Evolutionary conservation across 1,140 invertebrate genomes (phyloP).

Genomic region (Saxidomus purpurata): DNA sequence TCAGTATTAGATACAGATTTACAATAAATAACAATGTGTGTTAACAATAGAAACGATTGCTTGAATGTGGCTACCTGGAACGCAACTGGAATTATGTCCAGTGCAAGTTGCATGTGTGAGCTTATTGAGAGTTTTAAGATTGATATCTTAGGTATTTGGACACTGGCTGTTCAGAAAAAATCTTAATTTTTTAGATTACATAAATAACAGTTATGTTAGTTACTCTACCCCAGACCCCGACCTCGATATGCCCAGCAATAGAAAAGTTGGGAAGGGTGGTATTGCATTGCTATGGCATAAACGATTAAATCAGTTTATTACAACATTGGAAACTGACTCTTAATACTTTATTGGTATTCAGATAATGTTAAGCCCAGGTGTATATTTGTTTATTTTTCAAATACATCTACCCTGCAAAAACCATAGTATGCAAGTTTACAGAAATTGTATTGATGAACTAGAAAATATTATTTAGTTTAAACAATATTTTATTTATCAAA

Average conservation of each 20-base stretch:
- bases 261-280: neutral
- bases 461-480: no score
- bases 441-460: no score
- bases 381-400: neutral
- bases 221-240: neutral
- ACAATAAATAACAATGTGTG: no score
- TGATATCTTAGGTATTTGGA: conserved; percentile 13
- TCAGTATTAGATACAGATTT: no score
- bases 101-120: conserved; percentile 7
- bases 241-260: neutral
- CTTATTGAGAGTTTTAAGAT: neutral
- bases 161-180: neutral
- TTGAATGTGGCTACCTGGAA: conserved; percentile 17
- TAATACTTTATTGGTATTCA: neutral
- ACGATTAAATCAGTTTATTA: neutral
- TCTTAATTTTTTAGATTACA: neutral
- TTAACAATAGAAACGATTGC: no score
- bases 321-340: neutral
- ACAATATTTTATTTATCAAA: no score
- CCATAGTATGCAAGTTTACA: no score
- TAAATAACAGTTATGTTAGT: neutral
- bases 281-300: neutral
- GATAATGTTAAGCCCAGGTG: neutral
- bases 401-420: neutral
- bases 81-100: conserved; percentile 21